Evolutionary conservation across 2,113 vertebrate species (phyloP), one percentile per base, ranked within the genome.

Genomic region (Sardina pilchardus): DNA sequence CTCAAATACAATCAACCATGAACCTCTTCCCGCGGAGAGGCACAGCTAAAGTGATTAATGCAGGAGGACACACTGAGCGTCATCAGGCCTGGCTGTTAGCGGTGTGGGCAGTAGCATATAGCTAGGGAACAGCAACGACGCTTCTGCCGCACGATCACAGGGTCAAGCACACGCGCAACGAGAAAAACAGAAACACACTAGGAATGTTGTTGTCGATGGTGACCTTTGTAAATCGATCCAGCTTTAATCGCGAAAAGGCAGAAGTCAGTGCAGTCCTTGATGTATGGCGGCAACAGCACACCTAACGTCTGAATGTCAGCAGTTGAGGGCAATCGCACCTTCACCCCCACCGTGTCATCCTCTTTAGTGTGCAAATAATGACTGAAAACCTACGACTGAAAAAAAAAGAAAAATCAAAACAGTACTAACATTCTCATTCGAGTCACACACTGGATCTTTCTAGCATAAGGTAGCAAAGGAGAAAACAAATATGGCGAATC

Each of bases 1-100:
- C 82, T 19, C 4, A 83, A 50, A 86, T 30, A 82, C 88, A 87
- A 85, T 59, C 24, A 47, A 75, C 42, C 81, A 83, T 78, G 7
- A 59, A n/a, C 34, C 82, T 83, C 48, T 67, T 34, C 26, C 85
- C 81, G 47, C 39, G 86, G 83, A 63, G 71, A 84, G 81, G 42
- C 63, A 10, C 63, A 71, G 63, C 30, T 71, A 71, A 34, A 71
- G 63, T 71, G 26, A 71, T 26, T 71, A 71, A 71, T 71, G 63
- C 26, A 34, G 10, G 63, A 71, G 63, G 63, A 71, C 63, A 71
- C 26, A 26, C 26, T 71, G 63, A 71, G 63, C 12, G 63, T 71
- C 34, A 24, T 34, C 12, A 34, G 63, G 63, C 63, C 63, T 3
- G 0, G 14, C 63, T 30, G 63, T 9, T 9, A 14, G 26, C 26